These are phyloP conservation scores for Adrianichthys oophorus DNA, from an alignment of 2,797 vertebrate genomes.

Conservation along the genomic window DNA sequence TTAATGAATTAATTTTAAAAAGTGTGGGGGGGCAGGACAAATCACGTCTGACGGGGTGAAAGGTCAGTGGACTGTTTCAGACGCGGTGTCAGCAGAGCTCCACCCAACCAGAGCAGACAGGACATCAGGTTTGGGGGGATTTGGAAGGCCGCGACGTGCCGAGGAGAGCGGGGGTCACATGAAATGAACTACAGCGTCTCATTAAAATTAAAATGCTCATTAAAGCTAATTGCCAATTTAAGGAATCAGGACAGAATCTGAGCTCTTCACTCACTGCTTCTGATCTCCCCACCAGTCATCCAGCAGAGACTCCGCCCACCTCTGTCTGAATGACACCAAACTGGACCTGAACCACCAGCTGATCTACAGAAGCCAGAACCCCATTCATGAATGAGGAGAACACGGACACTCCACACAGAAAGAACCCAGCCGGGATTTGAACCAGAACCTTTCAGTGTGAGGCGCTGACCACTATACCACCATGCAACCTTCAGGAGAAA, in stretches of 20 bases:
- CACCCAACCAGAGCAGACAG: conserved; percentile 25
- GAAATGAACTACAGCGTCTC: conserved; percentile 56
- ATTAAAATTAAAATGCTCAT: conserved; percentile 83
- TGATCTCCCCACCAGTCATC: conserved; percentile 49
- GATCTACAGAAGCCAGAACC: background rate
- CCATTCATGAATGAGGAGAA: too few relatives aligned
- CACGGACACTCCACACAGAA: too few relatives aligned
- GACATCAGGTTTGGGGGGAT: too few relatives aligned
- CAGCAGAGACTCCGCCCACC: background rate
- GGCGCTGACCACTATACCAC: too few relatives aligned
- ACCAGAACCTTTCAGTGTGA: too few relatives aligned
- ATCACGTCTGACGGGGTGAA: too few relatives aligned
- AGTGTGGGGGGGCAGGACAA: conserved; percentile 6
- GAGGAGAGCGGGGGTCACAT: conserved; percentile 5
- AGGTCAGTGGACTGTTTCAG: conserved; percentile 45
- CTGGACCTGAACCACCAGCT: background rate
- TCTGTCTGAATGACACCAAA: background rate
- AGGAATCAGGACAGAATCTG: conserved; percentile 56
- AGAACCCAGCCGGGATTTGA: too few relatives aligned
- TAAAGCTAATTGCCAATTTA: conserved; percentile 82
- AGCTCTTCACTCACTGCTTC: conserved; percentile 17
- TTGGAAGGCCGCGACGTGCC: background rate
- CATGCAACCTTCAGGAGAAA: too few relatives aligned
- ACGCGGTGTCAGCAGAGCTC: conserved; percentile 27
- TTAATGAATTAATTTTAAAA: conserved; percentile 27